Base-by-base conservation (phyloP, 2,113 vertebrate species). In the Eurypyga helias region DNA sequence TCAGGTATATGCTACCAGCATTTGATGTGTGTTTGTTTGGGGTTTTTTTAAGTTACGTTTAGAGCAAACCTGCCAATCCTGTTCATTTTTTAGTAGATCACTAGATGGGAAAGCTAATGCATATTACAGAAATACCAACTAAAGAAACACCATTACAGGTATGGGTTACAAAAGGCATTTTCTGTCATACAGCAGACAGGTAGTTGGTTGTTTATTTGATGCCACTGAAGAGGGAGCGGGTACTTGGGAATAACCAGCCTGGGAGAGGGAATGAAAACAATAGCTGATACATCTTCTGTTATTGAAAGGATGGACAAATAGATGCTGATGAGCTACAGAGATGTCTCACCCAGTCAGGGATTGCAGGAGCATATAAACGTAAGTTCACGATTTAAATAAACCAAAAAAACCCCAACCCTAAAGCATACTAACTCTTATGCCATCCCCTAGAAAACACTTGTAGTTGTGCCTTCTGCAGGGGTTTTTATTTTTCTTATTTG, bases 311-410 rank as follows among this genome's bases (percentile, higher is more conserved):
- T 92, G 99, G 99, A 62, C 99, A 99, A 79, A 99, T 99, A 97
- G 99, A 99, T 90, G 98, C 99, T 49, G 99, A 99, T 25, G 99
- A 99, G 97, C 97, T 99, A 80, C 99, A 99, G 98, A 98, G 97
- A 85, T 99, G 99, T 96, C 99, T 99, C 91, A 99, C 99, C 3
- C 98, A 99, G 78, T 98, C 99, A 2, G 99, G 99, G 92, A 98
- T 99, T 96, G 96, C 98, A 52, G 99, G 99, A 87, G 95, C 98
- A 0, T 99, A 99, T 94, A 99, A 99, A 97, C 99, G 99, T 99
- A 98, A 99, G 99, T 98, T 75, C 51, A 54, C 20, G 13, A 52
- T 69, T 78, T 90, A 54, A 94, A 84, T 78, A 62, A 88, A 38
- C 28, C 14, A 57, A 51, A 79, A 54, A 41, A 0, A 0, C 15